Conservation (phyloP, 2,113 vertebrate species). For the Cynopterus brachyotis region DNA sequence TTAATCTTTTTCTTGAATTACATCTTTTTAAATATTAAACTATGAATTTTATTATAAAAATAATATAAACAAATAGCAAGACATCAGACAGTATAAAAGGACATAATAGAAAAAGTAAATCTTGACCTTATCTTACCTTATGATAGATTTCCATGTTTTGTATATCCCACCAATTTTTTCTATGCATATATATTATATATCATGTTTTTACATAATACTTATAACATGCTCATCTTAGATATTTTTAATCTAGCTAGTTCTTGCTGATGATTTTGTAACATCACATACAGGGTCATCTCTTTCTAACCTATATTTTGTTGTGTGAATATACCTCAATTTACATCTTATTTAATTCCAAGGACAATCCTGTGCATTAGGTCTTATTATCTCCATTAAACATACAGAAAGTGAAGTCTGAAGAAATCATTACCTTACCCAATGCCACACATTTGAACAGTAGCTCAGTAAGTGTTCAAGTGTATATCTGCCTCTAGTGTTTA, state of each 20-base stretch:
- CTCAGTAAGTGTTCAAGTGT: neutral
- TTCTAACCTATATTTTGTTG: neutral
- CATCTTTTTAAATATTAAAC: neutral
- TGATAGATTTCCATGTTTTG: neutral
- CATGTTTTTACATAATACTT: neutral
- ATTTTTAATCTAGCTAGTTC: neutral
- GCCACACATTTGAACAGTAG: neutral
- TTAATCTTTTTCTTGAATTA: constrained; percentile 35
- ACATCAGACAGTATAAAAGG: neutral
- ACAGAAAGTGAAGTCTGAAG: neutral
- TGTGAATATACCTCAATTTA: neutral
- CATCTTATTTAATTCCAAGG: neutral
- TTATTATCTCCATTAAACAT: neutral
- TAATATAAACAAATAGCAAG: neutral
- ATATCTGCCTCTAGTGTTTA: neutral
- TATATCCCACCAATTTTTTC: neutral
- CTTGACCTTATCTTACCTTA: neutral
- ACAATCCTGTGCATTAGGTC: neutral
- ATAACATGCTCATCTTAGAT: neutral
- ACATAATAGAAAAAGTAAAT: neutral
- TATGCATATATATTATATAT: neutral
- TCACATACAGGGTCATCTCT: neutral
- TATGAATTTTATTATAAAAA: constrained; percentile 34
- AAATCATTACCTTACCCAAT: neutral
- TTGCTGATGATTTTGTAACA: neutral